Evolutionary conservation across 2,797 vertebrate genomes (phyloP), one percentile per base, ranked within the genome.

Genomic region (Astyanax mexicanus): DNA sequence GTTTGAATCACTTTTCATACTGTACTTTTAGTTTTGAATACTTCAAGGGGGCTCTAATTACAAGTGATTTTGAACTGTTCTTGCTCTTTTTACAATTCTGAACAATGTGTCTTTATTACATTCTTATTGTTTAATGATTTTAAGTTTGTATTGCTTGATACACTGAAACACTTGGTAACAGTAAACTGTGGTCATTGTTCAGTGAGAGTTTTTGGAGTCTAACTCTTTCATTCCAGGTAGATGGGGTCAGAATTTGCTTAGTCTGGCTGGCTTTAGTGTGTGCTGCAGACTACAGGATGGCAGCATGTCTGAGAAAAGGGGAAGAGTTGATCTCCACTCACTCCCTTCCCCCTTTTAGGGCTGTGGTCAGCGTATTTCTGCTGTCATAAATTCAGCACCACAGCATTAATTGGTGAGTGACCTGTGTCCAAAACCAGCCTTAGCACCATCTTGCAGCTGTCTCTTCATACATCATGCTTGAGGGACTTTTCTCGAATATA

Each of bases 321-420:
- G 15, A 45, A 69, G 42, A 73, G 27, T 10, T 58, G 6, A 11
- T 35, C 51, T 62, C 42, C 23, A 42, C 52, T 35, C 13, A 44
- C 32, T 51, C 13, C 57, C 54, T 45, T 55, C 25, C 23, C 29
- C 27, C 61, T 29, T 68, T 44, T 32, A 40, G 76, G n/a, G 45
- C 55, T 42, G 40, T 75, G 60, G 64, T 76, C 80, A 83, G 80
- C 80, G 69, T 79, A 75, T 78, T 69, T 80, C 32, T 38, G 52
- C 52, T 44, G 54, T 72, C 72, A 69, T 71, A 77, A 86, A 81
- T 85, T 81, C 77, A 69, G 70, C 78, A 66, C 74, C 60, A 60
- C 58, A 47, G 61, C 74, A 83, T 84, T 64, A 82, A 82, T 78
- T 81, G 71, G 69, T 42, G 27, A 68, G 32, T 64, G 49, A 47